Base-by-base conservation (phyloP, 2,888 invertebrate genomes). In the Polydrusus pterygomalis region DNA sequence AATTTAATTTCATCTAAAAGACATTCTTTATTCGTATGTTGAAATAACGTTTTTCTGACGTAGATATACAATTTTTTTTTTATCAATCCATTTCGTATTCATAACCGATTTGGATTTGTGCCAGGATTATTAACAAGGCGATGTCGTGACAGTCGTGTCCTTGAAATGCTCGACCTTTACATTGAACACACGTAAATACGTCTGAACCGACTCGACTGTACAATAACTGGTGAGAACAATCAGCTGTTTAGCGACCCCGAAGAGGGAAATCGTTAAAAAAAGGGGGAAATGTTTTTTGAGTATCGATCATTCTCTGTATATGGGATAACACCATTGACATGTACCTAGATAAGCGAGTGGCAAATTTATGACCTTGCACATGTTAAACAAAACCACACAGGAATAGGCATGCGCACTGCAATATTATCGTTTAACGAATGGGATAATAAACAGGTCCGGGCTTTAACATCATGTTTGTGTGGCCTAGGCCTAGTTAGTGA, bases 121-220 rank as follows among this genome's bases (percentile, higher is more conserved):
- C 76, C 76, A 76, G 72, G 54, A 75, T 49, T 60, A 65, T 67
- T 70, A 45, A 58, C 49, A 70, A 62, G 73, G 45, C 74, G 20
- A 40, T 65, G 70, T 51, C 70, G 75, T 70, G 67, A 60, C 67
- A 62, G 65, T 17, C 38, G 13, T 70, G 75, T 64, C 75, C 75
- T 70, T 75, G 76, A 72, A 76, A 72, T 64, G 38, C 63, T 9
- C 73, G 73, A 76, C 76, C 76, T 76, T 76, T 72, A 72, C 72
- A 72, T 72, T 72, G 72, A 76, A 70, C 70, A 75, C 8, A 38
- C 49, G n/a, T 56, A 58, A 70, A 58, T 69, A 74, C 30, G 51
- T 70, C 38, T 56, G 13, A 38, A 47, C 47, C 17, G 17, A 47
- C 45, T 5, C 17, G 17, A 10, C 38, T 60, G 9, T 60, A 34